Base-by-base conservation (phyloP, 2,888 invertebrate genomes). In the Rapana venosa region DNA sequence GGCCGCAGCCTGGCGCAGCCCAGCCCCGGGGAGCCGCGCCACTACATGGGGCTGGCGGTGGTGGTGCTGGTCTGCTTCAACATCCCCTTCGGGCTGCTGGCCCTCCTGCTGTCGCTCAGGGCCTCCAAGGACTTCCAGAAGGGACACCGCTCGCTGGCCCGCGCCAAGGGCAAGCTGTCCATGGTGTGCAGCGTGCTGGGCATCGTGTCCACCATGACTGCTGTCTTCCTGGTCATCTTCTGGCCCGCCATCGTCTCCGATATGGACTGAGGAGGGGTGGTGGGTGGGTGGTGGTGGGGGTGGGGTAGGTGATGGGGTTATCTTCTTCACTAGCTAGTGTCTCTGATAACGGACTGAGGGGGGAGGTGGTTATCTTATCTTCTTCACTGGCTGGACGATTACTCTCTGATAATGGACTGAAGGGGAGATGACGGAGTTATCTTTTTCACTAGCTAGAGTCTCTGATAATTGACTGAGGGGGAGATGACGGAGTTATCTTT, bases 1-100 rank as follows among this genome's bases (percentile, higher is more conserved):
- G 91, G 91, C 15, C 87, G 90, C 2, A 86, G 87, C 4, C 88
- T 92, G 47, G 35, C 88, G 30, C 91, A 91, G 56, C 88, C 88
- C 15, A 70, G 70, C 22, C 90, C 91, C 8, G 66, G 87, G 15
- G 89, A 91, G 84, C 91, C 91, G 17, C 88, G 91, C 17, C 91
- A 90, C 77, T 92, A 92, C 87, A 90, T 92, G 81, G 92, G 92
- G 0, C 81, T 92, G 70, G 92, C 92, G 0, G 91, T 92, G 17
- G 91, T 92, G 30, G 92, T 91, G 26, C 90, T 92, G 22, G 79
- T 92, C n/a, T 92, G 92, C 81, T 92, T 92, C 81, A 92, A 92
- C 85, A 90, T 90, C 26, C 91, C 91, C 22, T 89, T 92, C 79
- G 92, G 92, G 58, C 89, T 92, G 36, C 84, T 91, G 17, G 92